These are phyloP conservation scores for Caradrina kadenii DNA, from an alignment of 2,888 invertebrate genomes.

Conservation along the genomic window DNA sequence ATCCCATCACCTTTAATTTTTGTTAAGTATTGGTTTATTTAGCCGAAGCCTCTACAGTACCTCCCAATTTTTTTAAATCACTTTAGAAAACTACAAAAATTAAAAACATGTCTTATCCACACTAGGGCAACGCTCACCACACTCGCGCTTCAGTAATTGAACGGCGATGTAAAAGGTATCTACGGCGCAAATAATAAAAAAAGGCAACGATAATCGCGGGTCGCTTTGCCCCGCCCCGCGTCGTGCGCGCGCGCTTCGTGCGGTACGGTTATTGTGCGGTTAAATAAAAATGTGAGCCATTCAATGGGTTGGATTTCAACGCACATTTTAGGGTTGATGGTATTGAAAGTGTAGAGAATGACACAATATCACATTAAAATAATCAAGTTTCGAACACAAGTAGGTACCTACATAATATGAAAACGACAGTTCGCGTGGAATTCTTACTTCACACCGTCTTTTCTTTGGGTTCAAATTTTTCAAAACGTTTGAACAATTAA, in stretches of 20 bases:
- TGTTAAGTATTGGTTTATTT: no score
- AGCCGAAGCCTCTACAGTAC: no score
- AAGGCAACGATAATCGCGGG: conserved; percentile 86
- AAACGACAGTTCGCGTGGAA: no score
- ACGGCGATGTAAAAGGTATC: conserved; percentile 90
- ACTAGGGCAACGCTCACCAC: conserved; percentile 66
- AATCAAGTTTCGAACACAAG: background rate
- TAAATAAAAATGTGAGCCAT: conserved; percentile 84
- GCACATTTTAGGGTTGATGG: conserved; percentile 72
- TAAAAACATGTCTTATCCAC: conserved; percentile 70
- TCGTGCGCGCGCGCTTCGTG: conserved; percentile 71
- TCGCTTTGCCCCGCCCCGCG: conserved; percentile 82
- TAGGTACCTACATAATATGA: no score
- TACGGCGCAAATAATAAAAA: conserved; percentile 87
- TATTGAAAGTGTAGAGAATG: conserved; percentile 35
- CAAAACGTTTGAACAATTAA: no score
- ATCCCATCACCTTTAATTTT: no score
- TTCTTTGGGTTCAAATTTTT: no score
- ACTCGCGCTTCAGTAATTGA: conserved; percentile 88
- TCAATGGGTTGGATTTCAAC: conserved; percentile 81
- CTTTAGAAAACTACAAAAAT: background rate
- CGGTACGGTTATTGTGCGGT: conserved; percentile 81
- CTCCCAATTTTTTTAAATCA: no score
- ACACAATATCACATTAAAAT: background rate
- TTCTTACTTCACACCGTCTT: no score